Evolutionary conservation across 2,888 invertebrate genomes (phyloP).

Genomic region (Meloe dianella): DNA sequence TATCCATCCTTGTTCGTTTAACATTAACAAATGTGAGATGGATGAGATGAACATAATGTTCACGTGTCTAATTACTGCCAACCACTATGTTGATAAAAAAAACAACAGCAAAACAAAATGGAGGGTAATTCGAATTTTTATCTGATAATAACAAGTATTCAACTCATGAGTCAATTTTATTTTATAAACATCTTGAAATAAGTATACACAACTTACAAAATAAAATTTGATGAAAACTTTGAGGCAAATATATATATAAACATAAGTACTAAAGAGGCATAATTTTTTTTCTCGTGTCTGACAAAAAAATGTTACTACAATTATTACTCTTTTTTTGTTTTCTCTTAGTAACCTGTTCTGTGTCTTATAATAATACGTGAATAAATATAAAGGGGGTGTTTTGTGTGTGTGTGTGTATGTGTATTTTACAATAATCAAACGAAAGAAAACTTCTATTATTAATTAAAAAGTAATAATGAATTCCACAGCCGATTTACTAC

Average conservation of each 20-base stretch:
- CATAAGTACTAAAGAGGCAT: conserved; percentile 31
- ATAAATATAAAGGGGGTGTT: not conserved
- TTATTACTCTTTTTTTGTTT: too few species aligned
- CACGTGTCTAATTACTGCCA: not conserved
- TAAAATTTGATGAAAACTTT: conserved; percentile 29
- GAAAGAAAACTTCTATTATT: conserved; percentile 6
- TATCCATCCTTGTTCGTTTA: not conserved
- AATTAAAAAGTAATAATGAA: conserved; percentile 20
- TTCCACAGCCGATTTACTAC: conserved; percentile 33
- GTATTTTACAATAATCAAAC: conserved; percentile 5
- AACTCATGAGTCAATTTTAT: conserved; percentile 28
- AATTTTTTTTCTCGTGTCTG: not conserved
- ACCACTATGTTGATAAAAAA: too few species aligned
- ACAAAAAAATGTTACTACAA: conserved; percentile 19
- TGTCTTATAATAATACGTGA: conserved; percentile 8
- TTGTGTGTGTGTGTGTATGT: not conserved
- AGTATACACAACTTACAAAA: conserved; percentile 31
- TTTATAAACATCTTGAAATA: conserved; percentile 32
- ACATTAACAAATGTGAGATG: not conserved
- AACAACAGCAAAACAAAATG: not conserved
- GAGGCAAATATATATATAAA: conserved; percentile 26
- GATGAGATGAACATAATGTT: not conserved
- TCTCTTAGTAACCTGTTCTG: conserved; percentile 21
- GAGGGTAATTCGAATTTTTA: conserved; percentile 42
- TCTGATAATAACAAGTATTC: conserved; percentile 21